Percentiles rank a stretch among this genome's conserved stretches.
phyloP scores from a whole-genome alignment of 2,888 invertebrate species.

The Ectemnius lituratus region DNA sequence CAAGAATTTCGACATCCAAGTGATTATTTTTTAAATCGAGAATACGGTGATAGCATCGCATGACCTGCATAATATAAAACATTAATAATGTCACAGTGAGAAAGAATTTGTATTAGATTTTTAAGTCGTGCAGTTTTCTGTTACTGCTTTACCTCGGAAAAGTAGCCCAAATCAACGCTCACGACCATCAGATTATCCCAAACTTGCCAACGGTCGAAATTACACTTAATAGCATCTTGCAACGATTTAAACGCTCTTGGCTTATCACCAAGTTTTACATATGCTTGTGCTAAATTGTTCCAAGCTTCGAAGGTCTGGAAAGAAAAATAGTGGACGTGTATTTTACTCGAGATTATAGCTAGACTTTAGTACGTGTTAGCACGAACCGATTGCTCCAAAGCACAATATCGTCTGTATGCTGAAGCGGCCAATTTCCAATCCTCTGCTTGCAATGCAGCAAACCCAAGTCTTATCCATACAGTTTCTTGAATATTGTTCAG shows the following conservation, averaged over 20 bases:
- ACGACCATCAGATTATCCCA: conserved; percentile 97
- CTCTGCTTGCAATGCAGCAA: conserved; percentile 87
- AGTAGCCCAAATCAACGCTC: conserved; percentile 91
- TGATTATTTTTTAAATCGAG: conserved; percentile 91
- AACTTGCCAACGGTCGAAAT: conserved; percentile 95
- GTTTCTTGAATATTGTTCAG: conserved; percentile 92
- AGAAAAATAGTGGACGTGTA: not conserved
- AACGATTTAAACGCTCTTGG: conserved; percentile 90
- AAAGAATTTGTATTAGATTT: conserved; percentile 4
- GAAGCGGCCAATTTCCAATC: conserved; percentile 90
- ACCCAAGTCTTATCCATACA: conserved; percentile 93
- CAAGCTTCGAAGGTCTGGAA: conserved; percentile 95
- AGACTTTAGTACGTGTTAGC: conserved; percentile 1
- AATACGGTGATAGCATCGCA: conserved; percentile 90
- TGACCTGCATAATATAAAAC: conserved; percentile 76
- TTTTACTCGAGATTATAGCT: not conserved
- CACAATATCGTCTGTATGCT: conserved; percentile 92
- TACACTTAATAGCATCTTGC: conserved; percentile 93
- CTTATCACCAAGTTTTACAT: conserved; percentile 92
- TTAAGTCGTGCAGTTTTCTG: too few relatives aligned
- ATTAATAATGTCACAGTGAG: not conserved
- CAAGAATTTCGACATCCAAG: conserved; percentile 87
- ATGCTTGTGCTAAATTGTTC: conserved; percentile 98
- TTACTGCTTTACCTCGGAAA: conserved; percentile 82
- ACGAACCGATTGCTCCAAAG: conserved; percentile 85